Evolutionary conservation across 2,797 vertebrate genomes (phyloP), one percentile per base, ranked within the genome.

Genomic region (Sebastes hopkinsi): DNA sequence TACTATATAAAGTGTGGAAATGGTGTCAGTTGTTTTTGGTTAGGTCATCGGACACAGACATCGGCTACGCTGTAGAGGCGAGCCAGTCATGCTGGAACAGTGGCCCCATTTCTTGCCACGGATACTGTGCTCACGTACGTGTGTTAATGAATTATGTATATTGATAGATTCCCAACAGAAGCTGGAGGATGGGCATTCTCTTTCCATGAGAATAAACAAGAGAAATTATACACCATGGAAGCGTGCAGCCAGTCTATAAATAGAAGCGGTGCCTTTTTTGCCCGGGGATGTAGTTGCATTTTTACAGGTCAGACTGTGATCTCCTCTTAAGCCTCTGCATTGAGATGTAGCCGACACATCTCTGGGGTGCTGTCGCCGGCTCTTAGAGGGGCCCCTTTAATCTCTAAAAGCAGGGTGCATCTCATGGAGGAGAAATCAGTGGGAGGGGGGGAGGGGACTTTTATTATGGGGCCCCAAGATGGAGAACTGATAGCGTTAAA

Each of bases 151-250:
- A 94, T 95, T 90, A 94, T 94, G 84, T 62, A 94, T 90, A 90
- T 89, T 90, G 89, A 94, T 90, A 89, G 88, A 89, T 91, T 93
- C 87, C 84, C 82, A 88, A 78, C 89, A 89, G 86, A 72, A 93
- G 87, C 59, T 85, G 77, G 87, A 92, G 90, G 84, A 91, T 92
- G 83, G 83, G 86, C 87, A 36, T 77, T 30, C 79, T 79, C 66
- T 59, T 90, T 92, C 80, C 82, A 74, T 67, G 71, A 94, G 93
- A 95, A 94, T 94, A 93, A 94, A 95, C 93, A 95, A 94, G 87
- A 85, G 89, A 91, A 93, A 94, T 94, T 92, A 91, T 91, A 91
- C 92, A 89, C 85, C 81, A 81, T 75, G 75, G 88, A 92, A 92
- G 88, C 83, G 27, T 91, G 85, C 76, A 88, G 82, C 27, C 59